These are phyloP conservation scores for Labeo rohita DNA, from an alignment of 2,113 vertebrate species.

Conservation along the genomic window DNA sequence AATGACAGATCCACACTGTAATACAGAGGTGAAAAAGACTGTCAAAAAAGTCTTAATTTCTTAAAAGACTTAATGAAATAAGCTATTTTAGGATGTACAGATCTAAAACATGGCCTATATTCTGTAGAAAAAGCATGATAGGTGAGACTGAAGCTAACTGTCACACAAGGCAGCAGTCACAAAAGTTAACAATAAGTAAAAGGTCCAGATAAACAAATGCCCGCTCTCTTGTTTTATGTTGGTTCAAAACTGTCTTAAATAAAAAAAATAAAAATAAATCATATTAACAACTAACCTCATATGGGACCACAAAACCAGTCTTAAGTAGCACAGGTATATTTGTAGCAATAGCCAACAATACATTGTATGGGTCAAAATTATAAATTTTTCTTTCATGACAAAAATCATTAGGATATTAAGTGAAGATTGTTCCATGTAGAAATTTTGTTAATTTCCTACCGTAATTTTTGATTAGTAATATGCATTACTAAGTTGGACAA, in stretches of 20 bases:
- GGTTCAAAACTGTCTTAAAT: not conserved
- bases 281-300: too few relatives aligned
- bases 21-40: not conserved
- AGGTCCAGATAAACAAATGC: not conserved
- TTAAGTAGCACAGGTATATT: too few relatives aligned
- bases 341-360: too few relatives aligned
- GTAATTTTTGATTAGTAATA: too few relatives aligned
- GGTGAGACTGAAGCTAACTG: not conserved
- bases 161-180: not conserved
- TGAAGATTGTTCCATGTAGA: too few relatives aligned
- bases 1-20: not conserved
- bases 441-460: too few relatives aligned
- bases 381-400: too few relatives aligned
- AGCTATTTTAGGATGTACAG: not conserved
- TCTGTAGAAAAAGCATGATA: not conserved
- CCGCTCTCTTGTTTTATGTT: not conserved
- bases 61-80: not conserved
- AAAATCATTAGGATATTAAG: too few relatives aligned
- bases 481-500: too few relatives aligned
- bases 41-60: not conserved
- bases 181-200: not conserved
- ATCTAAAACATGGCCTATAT: not conserved
- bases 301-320: too few relatives aligned
- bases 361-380: too few relatives aligned
- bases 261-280: too few relatives aligned